A percentile compares a stretch with the other conserved stretches of the same genome.
Conservation (phyloP, 2,888 invertebrate species). For the Heliconius ismenius region DNA sequence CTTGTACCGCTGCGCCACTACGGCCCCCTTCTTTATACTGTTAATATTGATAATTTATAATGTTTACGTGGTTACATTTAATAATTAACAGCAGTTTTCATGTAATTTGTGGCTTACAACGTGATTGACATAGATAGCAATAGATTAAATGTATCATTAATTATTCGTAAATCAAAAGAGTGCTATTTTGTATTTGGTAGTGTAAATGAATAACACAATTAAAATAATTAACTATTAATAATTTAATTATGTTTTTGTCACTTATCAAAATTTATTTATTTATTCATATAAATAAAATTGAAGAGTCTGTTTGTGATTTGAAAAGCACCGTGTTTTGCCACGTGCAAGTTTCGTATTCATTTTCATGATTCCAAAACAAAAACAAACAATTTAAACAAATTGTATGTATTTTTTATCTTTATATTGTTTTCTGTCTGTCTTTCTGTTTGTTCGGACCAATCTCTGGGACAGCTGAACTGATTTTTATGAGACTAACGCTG, state of each 20-base stretch:
- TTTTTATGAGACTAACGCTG: too few relatives aligned
- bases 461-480: too few relatives aligned
- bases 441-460: too few relatives aligned
- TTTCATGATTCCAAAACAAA: too few relatives aligned
- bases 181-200: background rate
- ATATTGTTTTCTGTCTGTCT: too few relatives aligned
- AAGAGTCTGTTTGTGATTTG: too few relatives aligned
- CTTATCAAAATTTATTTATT: background rate
- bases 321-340: too few relatives aligned
- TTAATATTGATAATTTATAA: slow-evolving; percentile 2
- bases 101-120: slow-evolving; percentile 7
- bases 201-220: background rate
- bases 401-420: too few relatives aligned
- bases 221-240: background rate
- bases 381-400: too few relatives aligned
- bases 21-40: background rate
- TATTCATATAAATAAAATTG: background rate
- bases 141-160: background rate
- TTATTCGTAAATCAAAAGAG: background rate
- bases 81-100: background rate
- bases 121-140: background rate
- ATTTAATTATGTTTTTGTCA: background rate
- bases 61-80: background rate
- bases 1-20: too few relatives aligned
- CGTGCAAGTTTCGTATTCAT: too few relatives aligned